Evolutionary conservation across 2,113 vertebrate species (phyloP), one percentile per base, ranked within the genome.

Genomic region (Platycercus adscitus): DNA sequence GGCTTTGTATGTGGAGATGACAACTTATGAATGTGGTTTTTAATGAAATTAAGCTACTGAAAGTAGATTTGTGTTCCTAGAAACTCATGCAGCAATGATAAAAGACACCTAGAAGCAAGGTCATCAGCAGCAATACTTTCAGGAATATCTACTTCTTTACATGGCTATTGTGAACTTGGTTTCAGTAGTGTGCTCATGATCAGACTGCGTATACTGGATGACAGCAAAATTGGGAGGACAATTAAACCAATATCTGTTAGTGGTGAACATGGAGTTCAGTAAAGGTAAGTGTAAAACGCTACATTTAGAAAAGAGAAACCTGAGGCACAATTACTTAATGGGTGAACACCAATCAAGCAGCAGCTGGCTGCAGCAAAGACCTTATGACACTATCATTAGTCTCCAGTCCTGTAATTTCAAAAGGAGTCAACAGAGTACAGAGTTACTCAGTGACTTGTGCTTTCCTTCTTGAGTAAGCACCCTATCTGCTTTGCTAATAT

Each of bases 371-470:
- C 37, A 52, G 18, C 55, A 55, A 64, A 43, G 20, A 17, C 25
- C 37, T 12, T 24, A 4, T 8, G 18, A 29, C 21, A 19, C 15
- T 63, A 3, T 6, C 46, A 3, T 44, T 12, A 19, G 4, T n/a
- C 28, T 56, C 6, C 33, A 35, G 17, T 35, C 19, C 19, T 60
- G 17, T 52, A 23, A 47, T 33, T 43, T 24, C 20, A 17, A 35
- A 64, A 79, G 13, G 23, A 26, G 16, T 76, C 64, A 79, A 46
- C 17, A 85, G 28, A 43, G 24, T 39, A 29, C 46, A 64, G 43
- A 65, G 80, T 92, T 96, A 92, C 92, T 91, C 35, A 89, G 31
- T 94, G 21, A 94, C 72, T 76, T 53, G 31, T 23, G 49, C 50
- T 2, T 70, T 84, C 17, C 23, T 14, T 61, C 43, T 44, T 11